Base-by-base conservation (phyloP, 2,797 vertebrate species). In the Hephaestus fuliginosus region DNA sequence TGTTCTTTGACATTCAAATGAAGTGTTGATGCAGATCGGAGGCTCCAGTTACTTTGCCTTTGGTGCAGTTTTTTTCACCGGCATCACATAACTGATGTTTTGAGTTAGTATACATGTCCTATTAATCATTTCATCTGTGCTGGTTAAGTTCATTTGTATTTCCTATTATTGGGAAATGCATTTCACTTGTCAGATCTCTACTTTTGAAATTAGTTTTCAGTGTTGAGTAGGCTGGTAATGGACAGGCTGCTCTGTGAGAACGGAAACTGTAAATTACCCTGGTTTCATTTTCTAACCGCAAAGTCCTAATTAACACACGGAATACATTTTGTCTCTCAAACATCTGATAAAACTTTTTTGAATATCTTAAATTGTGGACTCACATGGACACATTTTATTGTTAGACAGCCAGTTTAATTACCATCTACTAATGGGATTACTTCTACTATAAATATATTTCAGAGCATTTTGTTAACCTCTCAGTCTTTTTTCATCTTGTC, bases 181-280 rank as follows among this genome's bases (percentile, higher is more conserved):
- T 33, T 61, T 71, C 49, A 64, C 10, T 46, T 39, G 76, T 85
- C 17, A 49, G 12, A 56, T 69, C 44, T 83, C 1, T 64, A 69
- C 60, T 89, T 13, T n/a, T 77, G 67, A 79, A 69, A 87, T 84
- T 41, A 86, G 61, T 77, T 78, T 72, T 64, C 44, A 48, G 46
- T 25, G 43, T 20, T 39, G 56, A 55, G 76, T 73, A 41, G 57
- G 66, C 51, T 65, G 65, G 9, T 74, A 41, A 86, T 72, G 39
- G 62, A 65, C 56, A 69, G 56, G 33, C 10, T 61, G 14, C 66
- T 79, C 28, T 73, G 61, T 83, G 46, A 61, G 71, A 91, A 79
- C 75, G 90, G 90, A 91, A 91, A 90, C 46, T 53, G 64, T 4
- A 73, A 69, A 49, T 52, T 64, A 55, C 44, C n/a, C 20, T 7